These are phyloP conservation scores for Malthinus seriepunctatus DNA, from an alignment of 2,888 invertebrate species.

Conservation along the genomic window DNA sequence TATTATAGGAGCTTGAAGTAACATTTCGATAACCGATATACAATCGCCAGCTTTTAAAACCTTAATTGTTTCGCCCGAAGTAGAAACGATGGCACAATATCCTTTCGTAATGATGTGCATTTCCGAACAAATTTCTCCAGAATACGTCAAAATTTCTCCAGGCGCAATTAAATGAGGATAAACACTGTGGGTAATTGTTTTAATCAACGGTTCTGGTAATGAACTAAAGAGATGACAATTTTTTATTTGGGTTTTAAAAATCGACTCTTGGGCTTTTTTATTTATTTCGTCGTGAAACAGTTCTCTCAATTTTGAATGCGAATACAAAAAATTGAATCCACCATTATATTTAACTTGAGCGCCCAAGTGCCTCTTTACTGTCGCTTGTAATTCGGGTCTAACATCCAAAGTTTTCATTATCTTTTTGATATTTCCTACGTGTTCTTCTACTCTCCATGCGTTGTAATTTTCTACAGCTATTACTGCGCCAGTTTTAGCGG, in stretches of 20 bases:
- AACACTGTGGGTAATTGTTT: neutral
- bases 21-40: conserved; percentile 34
- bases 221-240: neutral
- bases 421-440: neutral
- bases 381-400: neutral
- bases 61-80: conserved; percentile 6
- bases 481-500: conserved; percentile 54
- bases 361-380: neutral
- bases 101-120: conserved; percentile 36
- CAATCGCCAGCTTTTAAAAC: conserved; percentile 24
- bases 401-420: neutral
- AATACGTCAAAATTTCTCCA: conserved; percentile 35
- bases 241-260: neutral
- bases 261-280: neutral
- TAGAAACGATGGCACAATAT: conserved; percentile 29
- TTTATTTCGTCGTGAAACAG: neutral
- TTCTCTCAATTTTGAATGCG: neutral
- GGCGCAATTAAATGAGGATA: conserved; percentile 4
- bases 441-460: neutral
- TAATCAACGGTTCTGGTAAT: neutral
- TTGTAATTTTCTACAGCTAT: conserved; percentile 54
- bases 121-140: conserved; percentile 35
- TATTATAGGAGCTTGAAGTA: conserved; percentile 30
- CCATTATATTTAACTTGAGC: neutral
- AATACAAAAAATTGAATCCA: conserved; percentile 5